Percentiles rank a stretch among this genome's conserved stretches.
Evolutionary conservation across 2,113 vertebrate species (phyloP).

Genomic region (Cyphomyrus plagiostoma): DNA sequence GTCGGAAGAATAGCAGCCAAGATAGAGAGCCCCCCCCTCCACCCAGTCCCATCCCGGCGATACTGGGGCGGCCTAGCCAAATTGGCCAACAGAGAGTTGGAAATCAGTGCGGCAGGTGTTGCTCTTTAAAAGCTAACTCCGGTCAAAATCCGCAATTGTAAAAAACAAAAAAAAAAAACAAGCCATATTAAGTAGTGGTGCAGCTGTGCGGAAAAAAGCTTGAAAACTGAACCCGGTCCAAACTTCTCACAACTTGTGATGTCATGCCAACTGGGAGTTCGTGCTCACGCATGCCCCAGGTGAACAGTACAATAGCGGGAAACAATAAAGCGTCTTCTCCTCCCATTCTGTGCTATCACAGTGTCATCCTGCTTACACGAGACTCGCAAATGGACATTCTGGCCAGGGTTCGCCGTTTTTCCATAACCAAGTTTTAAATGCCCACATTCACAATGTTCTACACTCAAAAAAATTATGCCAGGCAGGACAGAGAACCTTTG

Average conservation of each 20-base stretch:
- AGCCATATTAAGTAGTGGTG: background rate
- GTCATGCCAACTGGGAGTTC: background rate
- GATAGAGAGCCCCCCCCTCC: background rate
- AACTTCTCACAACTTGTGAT: background rate
- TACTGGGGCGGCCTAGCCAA: background rate
- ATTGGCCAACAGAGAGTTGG: background rate
- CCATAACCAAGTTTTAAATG: background rate
- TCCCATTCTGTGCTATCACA: background rate
- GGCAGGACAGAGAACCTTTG: background rate
- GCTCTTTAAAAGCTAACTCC: constrained; percentile 16
- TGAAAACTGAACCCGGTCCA: background rate
- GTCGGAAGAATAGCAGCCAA: background rate
- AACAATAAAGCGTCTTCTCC: background rate
- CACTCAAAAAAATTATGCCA: background rate
- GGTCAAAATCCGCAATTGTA: constrained; percentile 12
- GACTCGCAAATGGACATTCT: background rate
- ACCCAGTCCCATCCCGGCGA: background rate
- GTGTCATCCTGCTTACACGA: too few relatives aligned
- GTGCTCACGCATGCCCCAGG: constrained; percentile 3
- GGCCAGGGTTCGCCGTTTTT: background rate
- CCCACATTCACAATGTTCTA: background rate
- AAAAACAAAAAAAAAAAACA: background rate
- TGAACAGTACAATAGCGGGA: background rate
- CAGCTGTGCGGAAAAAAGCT: constrained; percentile 9
- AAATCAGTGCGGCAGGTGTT: constrained; percentile 5